These are phyloP conservation scores for Ips typographus DNA, from an alignment of 1,140 invertebrate genomes.

Conservation along the genomic window DNA sequence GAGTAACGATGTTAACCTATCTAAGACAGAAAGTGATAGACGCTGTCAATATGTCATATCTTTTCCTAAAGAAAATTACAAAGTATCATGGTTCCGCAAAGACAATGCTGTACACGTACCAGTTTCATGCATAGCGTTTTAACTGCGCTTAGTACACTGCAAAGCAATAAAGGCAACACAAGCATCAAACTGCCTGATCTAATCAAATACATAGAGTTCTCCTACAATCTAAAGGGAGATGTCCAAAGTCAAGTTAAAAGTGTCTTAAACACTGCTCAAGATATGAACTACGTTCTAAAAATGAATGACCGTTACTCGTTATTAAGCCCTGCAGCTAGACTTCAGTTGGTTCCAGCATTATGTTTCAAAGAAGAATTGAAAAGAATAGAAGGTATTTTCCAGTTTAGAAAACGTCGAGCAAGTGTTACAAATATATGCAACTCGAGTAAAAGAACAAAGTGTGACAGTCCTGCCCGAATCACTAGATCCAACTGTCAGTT, in stretches of 20 bases:
- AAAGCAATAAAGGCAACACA: conserved; percentile 12
- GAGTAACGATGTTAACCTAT: too few relatives aligned
- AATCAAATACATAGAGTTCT: conserved; percentile 32
- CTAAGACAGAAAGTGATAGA: too few relatives aligned
- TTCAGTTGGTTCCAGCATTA: conserved; percentile 27
- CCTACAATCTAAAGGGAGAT: conserved; percentile 29
- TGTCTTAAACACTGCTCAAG: conserved; percentile 25
- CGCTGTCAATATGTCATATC: too few relatives aligned
- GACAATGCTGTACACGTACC: conserved; percentile 20
- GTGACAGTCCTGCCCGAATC: neutral
- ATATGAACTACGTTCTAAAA: conserved; percentile 20
- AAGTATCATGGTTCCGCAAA: conserved; percentile 17
- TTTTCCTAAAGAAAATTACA: neutral
- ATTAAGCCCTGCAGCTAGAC: conserved; percentile 33
- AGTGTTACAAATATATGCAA: neutral
- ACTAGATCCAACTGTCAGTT: neutral
- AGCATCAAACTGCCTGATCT: conserved; percentile 27
- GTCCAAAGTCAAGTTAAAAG: conserved; percentile 34
- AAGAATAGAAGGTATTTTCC: conserved; percentile 32
- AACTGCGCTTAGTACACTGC: conserved; percentile 26
- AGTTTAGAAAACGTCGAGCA: conserved; percentile 1
- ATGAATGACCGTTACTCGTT: conserved; percentile 31
- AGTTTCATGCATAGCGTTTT: conserved; percentile 36
- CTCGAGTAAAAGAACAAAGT: neutral
- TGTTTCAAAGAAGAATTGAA: conserved; percentile 34